Conservation (phyloP, 2,113 vertebrate genomes). For the Caranx melampygus region DNA sequence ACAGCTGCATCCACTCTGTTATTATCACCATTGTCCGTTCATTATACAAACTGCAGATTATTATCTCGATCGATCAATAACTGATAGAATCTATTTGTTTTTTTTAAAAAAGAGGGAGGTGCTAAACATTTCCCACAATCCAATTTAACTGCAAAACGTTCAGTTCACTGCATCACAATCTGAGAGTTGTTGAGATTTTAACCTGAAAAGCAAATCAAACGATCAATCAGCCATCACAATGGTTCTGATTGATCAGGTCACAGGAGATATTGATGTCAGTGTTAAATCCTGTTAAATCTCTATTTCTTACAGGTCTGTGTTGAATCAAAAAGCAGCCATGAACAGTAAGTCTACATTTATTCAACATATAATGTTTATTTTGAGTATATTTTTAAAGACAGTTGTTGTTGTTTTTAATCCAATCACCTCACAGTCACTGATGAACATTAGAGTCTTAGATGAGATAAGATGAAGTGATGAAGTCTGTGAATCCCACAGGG, state of each 20-base stretch:
- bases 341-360: conserved; percentile 41
- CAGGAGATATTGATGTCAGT: too few species aligned
- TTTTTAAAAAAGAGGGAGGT: too few species aligned
- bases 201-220: too few species aligned
- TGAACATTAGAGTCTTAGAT: background rate
- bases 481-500: too few species aligned
- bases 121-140: too few species aligned
- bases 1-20: background rate
- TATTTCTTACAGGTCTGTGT: conserved; percentile 37
- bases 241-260: background rate
- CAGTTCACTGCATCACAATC: background rate
- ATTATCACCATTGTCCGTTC: background rate
- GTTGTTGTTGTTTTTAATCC: too few species aligned
- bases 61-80: background rate
- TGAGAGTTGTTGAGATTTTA: background rate
- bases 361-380: background rate
- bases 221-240: background rate
- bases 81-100: too few species aligned
- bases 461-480: too few species aligned
- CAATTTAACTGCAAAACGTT: too few species aligned
- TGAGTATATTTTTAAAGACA: too few species aligned
- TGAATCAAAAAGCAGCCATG: conserved; percentile 24
- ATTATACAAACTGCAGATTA: background rate
- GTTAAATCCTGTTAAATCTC: too few species aligned
- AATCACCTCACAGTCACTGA: too few species aligned